These are phyloP conservation scores for Labeo calbasu DNA, from an alignment of 2,797 vertebrate species.

Conservation along the genomic window DNA sequence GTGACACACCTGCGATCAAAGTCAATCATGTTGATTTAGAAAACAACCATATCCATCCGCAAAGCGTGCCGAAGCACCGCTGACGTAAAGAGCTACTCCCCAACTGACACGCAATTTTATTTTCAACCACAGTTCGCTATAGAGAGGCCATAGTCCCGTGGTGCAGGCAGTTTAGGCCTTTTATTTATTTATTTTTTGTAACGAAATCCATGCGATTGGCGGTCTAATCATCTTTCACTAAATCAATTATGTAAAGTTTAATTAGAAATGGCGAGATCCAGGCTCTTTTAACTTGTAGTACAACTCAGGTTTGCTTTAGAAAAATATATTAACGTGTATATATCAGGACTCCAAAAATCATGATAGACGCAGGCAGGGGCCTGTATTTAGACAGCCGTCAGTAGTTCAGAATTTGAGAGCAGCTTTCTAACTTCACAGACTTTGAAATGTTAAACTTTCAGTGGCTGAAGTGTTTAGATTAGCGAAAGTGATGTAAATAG, in stretches of 20 bases:
- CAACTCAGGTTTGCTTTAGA: constrained; percentile 7
- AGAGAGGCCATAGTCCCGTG: not conserved
- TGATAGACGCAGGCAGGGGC: constrained; percentile 35
- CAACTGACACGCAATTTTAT: not conserved
- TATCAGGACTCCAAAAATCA: constrained; percentile 13
- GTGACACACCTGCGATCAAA: not conserved
- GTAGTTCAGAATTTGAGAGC: constrained; percentile 45
- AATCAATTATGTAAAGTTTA: not conserved
- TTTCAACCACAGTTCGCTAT: not conserved
- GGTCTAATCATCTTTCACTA: not conserved
- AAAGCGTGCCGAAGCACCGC: not conserved
- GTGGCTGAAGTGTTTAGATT: constrained; percentile 60
- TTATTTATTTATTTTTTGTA: not conserved
- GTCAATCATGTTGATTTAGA: not conserved
- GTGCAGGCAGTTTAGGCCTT: not conserved
- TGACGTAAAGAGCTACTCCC: not conserved
- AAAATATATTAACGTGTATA: constrained; percentile 26
- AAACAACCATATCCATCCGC: not conserved
- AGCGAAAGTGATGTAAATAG: constrained; percentile 61
- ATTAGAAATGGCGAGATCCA: not conserved
- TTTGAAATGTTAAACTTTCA: constrained; percentile 55
- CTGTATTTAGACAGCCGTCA: constrained; percentile 48
- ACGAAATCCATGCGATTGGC: not conserved
- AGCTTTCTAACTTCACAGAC: constrained; percentile 43
- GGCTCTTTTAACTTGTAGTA: not conserved